A percentile compares a stretch with the other conserved stretches of the same genome.
These are phyloP conservation scores for Acanthosoma haemorrhoidale DNA, from an alignment of 2,888 invertebrate species.

Conservation along the genomic window DNA sequence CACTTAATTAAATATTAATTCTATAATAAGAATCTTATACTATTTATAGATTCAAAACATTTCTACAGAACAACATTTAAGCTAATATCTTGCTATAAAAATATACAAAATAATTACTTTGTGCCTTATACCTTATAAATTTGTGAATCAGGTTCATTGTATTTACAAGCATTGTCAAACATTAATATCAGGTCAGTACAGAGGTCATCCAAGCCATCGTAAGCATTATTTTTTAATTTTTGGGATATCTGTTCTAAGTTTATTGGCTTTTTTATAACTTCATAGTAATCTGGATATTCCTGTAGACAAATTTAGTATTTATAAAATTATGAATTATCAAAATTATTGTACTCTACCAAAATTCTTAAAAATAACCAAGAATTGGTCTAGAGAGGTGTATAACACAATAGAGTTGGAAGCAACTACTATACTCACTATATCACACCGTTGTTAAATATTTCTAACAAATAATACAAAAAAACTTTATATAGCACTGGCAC, in stretches of 20 bases:
- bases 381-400: neutral
- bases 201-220: slow-evolving; percentile 78
- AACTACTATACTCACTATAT: too few relatives aligned
- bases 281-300: slow-evolving; percentile 96
- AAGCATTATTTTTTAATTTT: slow-evolving; percentile 67
- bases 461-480: too few relatives aligned
- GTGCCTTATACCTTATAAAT: slow-evolving; percentile 69
- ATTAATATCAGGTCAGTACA: slow-evolving; percentile 84
- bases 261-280: slow-evolving; percentile 92
- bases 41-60: too few relatives aligned
- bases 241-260: slow-evolving; percentile 92
- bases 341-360: too few relatives aligned
- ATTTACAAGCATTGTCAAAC: slow-evolving; percentile 96
- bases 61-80: too few relatives aligned
- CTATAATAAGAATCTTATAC: too few relatives aligned
- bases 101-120: too few relatives aligned
- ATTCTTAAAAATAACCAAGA: neutral
- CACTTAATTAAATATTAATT: too few relatives aligned
- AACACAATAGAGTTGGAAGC: neutral
- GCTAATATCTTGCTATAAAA: too few relatives aligned
- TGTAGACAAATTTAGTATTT: slow-evolving; percentile 44
- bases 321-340: neutral
- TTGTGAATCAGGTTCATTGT: slow-evolving; percentile 94
- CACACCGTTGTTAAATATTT: too few relatives aligned
- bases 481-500: too few relatives aligned